Base-by-base conservation (phyloP, 1,140 invertebrate genomes). In the Lepidostoma basale region DNA sequence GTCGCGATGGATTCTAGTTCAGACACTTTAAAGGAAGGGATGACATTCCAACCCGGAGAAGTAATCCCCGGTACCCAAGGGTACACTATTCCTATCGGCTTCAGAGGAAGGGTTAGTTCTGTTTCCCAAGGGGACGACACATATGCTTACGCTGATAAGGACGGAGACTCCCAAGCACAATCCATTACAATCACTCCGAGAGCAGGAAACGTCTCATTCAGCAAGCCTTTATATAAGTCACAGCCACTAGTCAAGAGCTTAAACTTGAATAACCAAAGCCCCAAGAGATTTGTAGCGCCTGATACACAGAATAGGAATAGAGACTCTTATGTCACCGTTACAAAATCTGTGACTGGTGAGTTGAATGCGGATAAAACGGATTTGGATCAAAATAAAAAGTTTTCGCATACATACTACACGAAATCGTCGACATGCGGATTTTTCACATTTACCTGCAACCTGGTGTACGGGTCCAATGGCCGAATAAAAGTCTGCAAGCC, bases 351-450 rank as follows among this genome's bases (percentile, higher is more conserved):
- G 30, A 89, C 90, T 3, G 89, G 91, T 12, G 88, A 87, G 69
- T 80, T 89, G 49, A 80, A 82, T 45, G 72, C 74, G 14, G 86
- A 88, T 54, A 84, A 86, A 68, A 82, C 78, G 56, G 84, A 84
- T 69, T 75, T 77, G 0, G 81, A 80, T 67, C 86, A 88, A 44
- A 82, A 86, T 52, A 88, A 88, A 76, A 87, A 88, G 77, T 85
- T 85, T 74, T 84, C 88, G n/a, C 88, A 88, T 66, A 89, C 91
- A 16, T 93, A 93, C 78, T 94, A 92, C 67, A 92, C 90, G 0
- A 93, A 94, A 76, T 92, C 90, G 12, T 92, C 91, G 2, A 92
- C 89, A 0, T 94, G 91, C 77, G 92, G 92, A 26, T 92, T 92
- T 74, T 93, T 93, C 70, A 92, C 91, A 2, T 93, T 93, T 76